Evolutionary conservation across 1,140 invertebrate species (phyloP).

Genomic region (Venturia canescens): DNA sequence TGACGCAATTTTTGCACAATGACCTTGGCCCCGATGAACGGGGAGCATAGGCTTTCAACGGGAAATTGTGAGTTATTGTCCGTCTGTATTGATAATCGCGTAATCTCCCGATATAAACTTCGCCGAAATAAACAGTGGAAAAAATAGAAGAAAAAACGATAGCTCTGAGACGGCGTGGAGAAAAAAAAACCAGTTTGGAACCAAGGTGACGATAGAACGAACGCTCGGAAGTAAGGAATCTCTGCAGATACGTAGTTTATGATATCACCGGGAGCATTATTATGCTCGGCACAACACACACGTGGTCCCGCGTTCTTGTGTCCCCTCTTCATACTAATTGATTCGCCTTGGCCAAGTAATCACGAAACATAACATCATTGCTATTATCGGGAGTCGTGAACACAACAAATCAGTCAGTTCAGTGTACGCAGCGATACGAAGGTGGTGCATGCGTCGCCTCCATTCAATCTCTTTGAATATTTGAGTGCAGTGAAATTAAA

Average conservation of each 20-base stretch:
- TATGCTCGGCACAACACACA: slow-evolving; percentile 69
- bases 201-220: slow-evolving; percentile 66
- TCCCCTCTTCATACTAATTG: slow-evolving; percentile 57
- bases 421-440: slow-evolving; percentile 46
- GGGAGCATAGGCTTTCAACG: background rate
- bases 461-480: background rate
- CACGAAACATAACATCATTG: slow-evolving; percentile 61
- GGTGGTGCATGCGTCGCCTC: slow-evolving; percentile 15
- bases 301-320: slow-evolving; percentile 50
- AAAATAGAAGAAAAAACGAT: slow-evolving; percentile 25
- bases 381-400: slow-evolving; percentile 61
- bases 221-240: slow-evolving; percentile 72
- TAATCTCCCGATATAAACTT: slow-evolving; percentile 18
- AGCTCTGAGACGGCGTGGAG: slow-evolving; percentile 14
- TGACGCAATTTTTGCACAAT: slow-evolving; percentile 16
- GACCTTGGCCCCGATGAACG: slow-evolving; percentile 47
- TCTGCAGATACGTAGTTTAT: slow-evolving; percentile 72
- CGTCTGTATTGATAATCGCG: background rate
- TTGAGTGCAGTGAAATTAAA: background rate
- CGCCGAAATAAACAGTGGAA: slow-evolving; percentile 14
- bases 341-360: slow-evolving; percentile 45
- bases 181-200: slow-evolving; percentile 58
- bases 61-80: slow-evolving; percentile 31
- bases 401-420: slow-evolving; percentile 57
- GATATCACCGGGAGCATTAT: slow-evolving; percentile 73